Conservation (phyloP, 53 echinoderm and acorn worm species). For the Mesocentrotus franciscanus region DNA sequence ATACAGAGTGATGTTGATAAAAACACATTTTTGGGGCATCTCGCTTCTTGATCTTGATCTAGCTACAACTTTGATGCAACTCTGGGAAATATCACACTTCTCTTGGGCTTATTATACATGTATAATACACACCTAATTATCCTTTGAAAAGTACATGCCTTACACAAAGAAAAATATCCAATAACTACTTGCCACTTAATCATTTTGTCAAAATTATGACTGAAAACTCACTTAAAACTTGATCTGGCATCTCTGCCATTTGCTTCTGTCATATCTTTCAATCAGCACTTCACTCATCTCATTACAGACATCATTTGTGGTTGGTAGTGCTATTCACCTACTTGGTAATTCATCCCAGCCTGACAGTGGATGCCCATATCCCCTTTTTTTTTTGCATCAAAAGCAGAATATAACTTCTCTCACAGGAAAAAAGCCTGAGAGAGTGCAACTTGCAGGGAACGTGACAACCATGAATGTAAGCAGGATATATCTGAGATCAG, state of each 20-base stretch:
- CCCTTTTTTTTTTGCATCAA: not conserved
- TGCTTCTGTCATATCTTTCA: not conserved
- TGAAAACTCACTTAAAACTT: not conserved
- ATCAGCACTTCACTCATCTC: conserved; percentile 22
- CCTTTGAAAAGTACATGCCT: no score
- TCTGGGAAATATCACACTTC: no score
- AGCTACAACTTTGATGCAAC: no score
- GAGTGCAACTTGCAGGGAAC: not conserved
- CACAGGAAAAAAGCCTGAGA: not conserved
- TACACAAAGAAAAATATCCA: no score
- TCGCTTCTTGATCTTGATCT: no score
- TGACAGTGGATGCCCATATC: conserved; percentile 1
- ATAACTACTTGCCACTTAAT: no score
- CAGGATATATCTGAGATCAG: conserved; percentile 55
- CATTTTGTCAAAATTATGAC: not conserved
- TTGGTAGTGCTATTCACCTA: conserved; percentile 18
- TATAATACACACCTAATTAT: no score
- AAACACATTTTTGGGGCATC: no score
- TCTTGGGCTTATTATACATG: no score
- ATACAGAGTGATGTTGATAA: no score
- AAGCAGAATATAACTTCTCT: not conserved
- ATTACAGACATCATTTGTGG: not conserved
- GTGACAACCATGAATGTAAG: conserved; percentile 52
- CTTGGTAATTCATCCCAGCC: not conserved
- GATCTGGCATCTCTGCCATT: not conserved